Percentiles rank a stretch among this genome's conserved stretches.
phyloP scores from a whole-genome alignment of 2,113 vertebrate species.

The Pelvicachromis taeniatus region DNA sequence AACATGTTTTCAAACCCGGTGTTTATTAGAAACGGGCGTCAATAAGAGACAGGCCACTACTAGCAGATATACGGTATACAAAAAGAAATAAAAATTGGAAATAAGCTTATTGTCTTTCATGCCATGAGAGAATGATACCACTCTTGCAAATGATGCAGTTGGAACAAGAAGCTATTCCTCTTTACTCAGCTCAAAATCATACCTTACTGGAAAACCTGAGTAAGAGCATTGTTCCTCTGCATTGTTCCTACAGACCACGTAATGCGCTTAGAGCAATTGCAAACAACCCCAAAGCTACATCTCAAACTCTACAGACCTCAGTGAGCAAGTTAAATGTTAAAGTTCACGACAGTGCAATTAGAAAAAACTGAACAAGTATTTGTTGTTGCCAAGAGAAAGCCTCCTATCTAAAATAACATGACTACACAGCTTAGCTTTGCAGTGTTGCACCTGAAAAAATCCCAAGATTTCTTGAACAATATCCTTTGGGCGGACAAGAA shows the following conservation, averaged over 20 bases:
- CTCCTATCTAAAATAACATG: neutral
- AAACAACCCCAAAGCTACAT: neutral
- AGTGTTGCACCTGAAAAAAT: rapidly evolving
- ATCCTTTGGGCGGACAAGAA: neutral
- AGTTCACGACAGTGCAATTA: neutral
- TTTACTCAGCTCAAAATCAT: neutral
- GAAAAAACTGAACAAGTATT: neutral
- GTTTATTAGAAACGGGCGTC: too few species aligned
- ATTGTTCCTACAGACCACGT: too few species aligned
- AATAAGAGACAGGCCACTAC: too few species aligned
- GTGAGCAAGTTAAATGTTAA: neutral
- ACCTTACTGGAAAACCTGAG: neutral
- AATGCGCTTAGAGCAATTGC: neutral
- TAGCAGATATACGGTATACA: too few species aligned
- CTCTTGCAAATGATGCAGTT: neutral
- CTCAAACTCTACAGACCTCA: neutral
- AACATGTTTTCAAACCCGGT: too few species aligned
- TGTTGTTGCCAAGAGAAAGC: neutral
- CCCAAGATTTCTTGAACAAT: neutral
- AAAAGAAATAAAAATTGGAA: neutral
- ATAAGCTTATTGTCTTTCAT: neutral
- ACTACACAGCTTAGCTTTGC: neutral
- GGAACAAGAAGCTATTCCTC: neutral
- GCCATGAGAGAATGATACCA: neutral
- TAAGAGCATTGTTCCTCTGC: too few species aligned